Evolutionary conservation across 2,113 vertebrate genomes (phyloP).

Genomic region (Caranx melampygus): DNA sequence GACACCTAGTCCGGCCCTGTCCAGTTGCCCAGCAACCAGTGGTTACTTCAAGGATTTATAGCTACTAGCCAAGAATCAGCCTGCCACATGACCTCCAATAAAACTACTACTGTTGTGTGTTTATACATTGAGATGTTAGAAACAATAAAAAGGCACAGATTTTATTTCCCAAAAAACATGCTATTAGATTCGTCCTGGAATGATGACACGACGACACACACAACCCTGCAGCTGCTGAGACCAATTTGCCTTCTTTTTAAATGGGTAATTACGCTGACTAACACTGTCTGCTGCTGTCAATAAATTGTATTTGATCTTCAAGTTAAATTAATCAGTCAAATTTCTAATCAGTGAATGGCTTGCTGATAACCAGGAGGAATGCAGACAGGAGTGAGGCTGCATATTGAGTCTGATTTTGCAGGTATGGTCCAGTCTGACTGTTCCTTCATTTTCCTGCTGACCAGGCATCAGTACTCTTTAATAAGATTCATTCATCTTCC

Average conservation of each 20-base stretch:
- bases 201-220: no score
- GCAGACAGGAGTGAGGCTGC: slow-evolving; percentile 15
- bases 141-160: background rate
- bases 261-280: background rate
- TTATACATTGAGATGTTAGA: background rate
- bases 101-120: background rate
- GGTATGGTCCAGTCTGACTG: slow-evolving; percentile 32
- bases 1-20: background rate
- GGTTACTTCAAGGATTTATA: background rate
- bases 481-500: slow-evolving; percentile 74
- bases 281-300: background rate
- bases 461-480: slow-evolving; percentile 63
- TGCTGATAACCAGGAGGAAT: slow-evolving; percentile 44
- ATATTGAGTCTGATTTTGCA: slow-evolving; percentile 13
- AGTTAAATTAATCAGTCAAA: background rate
- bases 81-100: background rate
- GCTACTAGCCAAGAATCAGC: background rate
- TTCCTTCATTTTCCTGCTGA: slow-evolving; percentile 72
- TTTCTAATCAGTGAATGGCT: slow-evolving; percentile 7
- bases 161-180: no score
- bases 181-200: no score
- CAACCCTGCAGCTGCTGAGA: background rate
- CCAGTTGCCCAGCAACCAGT: background rate
- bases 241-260: background rate
- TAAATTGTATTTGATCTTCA: slow-evolving; percentile 21